These are phyloP conservation scores for Temnothorax unifasciatus DNA, from an alignment of 2,888 invertebrate genomes.

Conservation along the genomic window DNA sequence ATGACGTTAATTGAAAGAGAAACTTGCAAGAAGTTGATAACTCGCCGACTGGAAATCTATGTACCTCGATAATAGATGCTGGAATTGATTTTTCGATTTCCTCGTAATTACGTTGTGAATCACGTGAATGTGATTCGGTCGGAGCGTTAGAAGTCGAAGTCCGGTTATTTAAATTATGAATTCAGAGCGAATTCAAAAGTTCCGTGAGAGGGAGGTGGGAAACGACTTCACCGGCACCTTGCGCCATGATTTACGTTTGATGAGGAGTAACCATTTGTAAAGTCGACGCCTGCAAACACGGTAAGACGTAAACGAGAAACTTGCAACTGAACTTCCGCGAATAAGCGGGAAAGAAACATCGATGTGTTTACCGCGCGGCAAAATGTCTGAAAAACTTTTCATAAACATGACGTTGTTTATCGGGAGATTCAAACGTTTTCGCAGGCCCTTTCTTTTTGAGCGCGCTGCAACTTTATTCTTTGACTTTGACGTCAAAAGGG, in stretches of 20 bases:
- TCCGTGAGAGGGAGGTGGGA: slow-evolving; percentile 11
- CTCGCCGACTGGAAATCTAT: slow-evolving; percentile 10
- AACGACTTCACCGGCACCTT: slow-evolving; percentile 33
- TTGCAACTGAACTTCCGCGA: slow-evolving; percentile 62
- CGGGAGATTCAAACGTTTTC: slow-evolving; percentile 49
- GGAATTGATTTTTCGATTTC: slow-evolving; percentile 49
- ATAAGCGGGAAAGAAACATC: slow-evolving; percentile 61
- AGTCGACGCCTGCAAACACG: slow-evolving; percentile 55
- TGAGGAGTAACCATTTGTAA: slow-evolving; percentile 43
- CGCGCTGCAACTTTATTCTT: slow-evolving; percentile 35
- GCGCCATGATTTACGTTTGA: slow-evolving; percentile 56
- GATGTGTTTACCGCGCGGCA: slow-evolving; percentile 66
- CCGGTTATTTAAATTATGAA: slow-evolving; percentile 41
- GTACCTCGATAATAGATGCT: slow-evolving; percentile 31
- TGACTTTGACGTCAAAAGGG: slow-evolving; percentile 34
- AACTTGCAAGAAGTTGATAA: slow-evolving; percentile 33
- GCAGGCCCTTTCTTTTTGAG: slow-evolving; percentile 29
- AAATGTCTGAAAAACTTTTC: slow-evolving; percentile 61
- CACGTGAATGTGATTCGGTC: slow-evolving; percentile 39
- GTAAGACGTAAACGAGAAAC: slow-evolving; percentile 60
- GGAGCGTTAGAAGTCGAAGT: slow-evolving; percentile 21
- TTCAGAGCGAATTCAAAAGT: slow-evolving; percentile 50
- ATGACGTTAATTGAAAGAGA: slow-evolving; percentile 35
- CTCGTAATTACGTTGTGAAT: slow-evolving; percentile 46
- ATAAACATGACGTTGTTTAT: slow-evolving; percentile 70